Evolutionary conservation across 2,113 vertebrate species (phyloP).

Genomic region (Pseudopipra pipra): DNA sequence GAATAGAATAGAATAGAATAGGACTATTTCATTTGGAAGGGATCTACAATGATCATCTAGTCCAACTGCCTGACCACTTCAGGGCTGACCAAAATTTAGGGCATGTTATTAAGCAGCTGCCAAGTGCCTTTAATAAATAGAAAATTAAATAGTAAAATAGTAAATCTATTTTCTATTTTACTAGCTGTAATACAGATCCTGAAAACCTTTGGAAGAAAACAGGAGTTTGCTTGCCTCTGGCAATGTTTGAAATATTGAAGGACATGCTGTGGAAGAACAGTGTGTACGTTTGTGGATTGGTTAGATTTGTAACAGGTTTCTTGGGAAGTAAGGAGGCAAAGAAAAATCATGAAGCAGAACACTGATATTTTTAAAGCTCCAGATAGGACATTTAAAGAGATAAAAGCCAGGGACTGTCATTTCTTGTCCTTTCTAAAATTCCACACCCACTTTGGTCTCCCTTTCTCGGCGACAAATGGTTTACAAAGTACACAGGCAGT

Average conservation of each 20-base stretch:
- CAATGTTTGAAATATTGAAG: not conserved
- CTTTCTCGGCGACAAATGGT: not conserved
- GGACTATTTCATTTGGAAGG: not conserved
- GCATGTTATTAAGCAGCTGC: not conserved
- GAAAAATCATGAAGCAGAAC: slow-evolving; percentile 12
- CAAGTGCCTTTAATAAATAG: not conserved
- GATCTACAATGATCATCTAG: not conserved
- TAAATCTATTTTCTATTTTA: not conserved
- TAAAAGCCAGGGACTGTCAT: not conserved
- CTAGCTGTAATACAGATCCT: not conserved
- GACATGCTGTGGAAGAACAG: not conserved
- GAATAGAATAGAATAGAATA: not conserved
- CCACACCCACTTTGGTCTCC: not conserved
- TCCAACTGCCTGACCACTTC: not conserved
- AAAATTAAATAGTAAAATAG: not conserved
- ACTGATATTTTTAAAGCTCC: not conserved
- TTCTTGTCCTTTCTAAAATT: not conserved
- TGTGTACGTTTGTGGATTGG: not conserved
- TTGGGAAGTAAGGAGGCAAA: not conserved
- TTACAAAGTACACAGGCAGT: not conserved
- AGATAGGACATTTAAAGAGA: not conserved
- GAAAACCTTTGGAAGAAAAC: not conserved
- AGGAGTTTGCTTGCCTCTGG: not conserved
- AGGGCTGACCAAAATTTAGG: not conserved
- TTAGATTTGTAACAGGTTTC: not conserved